Percentiles rank a stretch among this genome's conserved stretches.
Evolutionary conservation across 37 sponge, comb jelly and placozoan species (phyloP).

Genomic region (Hexactinellida sp.): DNA sequence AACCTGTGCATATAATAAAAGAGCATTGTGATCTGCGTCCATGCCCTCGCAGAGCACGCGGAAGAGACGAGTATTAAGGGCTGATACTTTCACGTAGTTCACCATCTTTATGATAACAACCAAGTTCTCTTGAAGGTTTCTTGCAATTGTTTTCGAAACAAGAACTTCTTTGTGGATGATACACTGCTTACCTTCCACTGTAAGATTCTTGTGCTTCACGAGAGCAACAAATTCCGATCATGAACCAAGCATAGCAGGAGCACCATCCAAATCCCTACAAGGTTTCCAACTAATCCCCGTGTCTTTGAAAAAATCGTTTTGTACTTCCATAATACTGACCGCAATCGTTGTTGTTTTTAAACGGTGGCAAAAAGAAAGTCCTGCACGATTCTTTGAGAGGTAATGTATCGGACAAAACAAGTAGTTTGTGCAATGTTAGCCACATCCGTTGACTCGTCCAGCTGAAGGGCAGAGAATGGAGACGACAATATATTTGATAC

Average conservation of each 20-base stretch:
- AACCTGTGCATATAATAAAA: not conserved
- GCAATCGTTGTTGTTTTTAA: too few relatives aligned
- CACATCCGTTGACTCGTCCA: conserved; percentile 16
- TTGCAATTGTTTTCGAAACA: not conserved
- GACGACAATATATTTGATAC: not conserved
- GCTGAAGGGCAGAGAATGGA: not conserved
- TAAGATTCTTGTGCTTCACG: not conserved
- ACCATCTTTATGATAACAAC: not conserved
- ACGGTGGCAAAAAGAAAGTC: not conserved
- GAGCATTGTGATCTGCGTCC: not conserved
- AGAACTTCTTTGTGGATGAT: not conserved
- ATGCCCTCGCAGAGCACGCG: not conserved
- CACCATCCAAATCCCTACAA: not conserved
- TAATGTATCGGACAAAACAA: not conserved
- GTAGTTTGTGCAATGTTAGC: not conserved
- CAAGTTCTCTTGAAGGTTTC: not conserved
- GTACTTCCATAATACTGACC: too few relatives aligned
- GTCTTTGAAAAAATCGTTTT: too few relatives aligned
- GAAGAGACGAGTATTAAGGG: not conserved
- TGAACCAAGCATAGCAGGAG: too few relatives aligned
- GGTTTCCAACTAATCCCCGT: too few relatives aligned
- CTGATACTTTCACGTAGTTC: not conserved
- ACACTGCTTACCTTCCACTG: not conserved
- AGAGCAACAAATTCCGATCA: not conserved
- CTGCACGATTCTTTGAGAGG: not conserved